A percentile compares a stretch with the other conserved stretches of the same genome.
These are phyloP conservation scores for Bubalus kerabau DNA, from an alignment of 2,113 vertebrate species.

Conservation along the genomic window DNA sequence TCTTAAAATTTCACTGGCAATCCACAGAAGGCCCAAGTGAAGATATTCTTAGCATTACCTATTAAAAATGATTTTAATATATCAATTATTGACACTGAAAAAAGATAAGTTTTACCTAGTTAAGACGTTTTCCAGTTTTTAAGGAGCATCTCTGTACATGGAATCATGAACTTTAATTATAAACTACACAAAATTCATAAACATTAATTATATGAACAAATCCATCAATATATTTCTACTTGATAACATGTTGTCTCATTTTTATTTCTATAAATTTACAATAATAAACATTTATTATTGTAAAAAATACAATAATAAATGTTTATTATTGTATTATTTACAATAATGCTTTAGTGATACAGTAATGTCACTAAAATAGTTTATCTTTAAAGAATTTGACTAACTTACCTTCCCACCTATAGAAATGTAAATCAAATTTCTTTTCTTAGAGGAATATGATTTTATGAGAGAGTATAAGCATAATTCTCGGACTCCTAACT, in stretches of 20 bases:
- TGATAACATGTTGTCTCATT: not conserved
- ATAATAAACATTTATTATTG: too few relatives aligned
- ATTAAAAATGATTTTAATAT: not conserved
- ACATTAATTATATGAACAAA: not conserved
- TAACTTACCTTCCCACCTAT: not conserved
- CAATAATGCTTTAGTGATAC: not conserved
- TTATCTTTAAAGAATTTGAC: not conserved
- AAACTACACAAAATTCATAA: not conserved
- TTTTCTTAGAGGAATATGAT: not conserved
- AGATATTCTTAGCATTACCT: not conserved
- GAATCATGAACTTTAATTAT: not conserved
- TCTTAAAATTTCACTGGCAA: not conserved
- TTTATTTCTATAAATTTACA: not conserved
- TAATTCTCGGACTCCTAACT: not conserved
- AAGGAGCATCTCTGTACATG: not conserved
- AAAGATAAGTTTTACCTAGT: not conserved
- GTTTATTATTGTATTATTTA: not conserved
- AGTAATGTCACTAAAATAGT: not conserved
- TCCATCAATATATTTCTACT: not conserved
- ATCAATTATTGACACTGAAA: not conserved
- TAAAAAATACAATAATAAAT: not conserved
- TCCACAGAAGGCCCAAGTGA: not conserved
- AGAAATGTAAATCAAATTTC: not conserved
- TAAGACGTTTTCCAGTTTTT: not conserved
- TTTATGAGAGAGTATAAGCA: not conserved